phyloP scores from a whole-genome alignment of 2,113 vertebrate genomes.

The Camelus dromedarius region DNA sequence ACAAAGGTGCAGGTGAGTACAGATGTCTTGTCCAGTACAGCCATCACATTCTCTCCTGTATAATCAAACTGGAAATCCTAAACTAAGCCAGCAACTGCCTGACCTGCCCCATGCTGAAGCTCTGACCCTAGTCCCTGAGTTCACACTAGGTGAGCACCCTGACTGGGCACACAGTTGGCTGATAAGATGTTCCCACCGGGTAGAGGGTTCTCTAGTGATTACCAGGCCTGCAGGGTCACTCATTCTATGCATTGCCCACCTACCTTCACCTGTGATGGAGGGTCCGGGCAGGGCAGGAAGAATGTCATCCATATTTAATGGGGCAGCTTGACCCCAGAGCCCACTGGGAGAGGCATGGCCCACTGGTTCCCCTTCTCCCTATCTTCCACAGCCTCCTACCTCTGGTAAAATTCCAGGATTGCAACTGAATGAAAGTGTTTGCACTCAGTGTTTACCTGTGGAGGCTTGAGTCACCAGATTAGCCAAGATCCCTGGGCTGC shows the following conservation, averaged over 20 bases:
- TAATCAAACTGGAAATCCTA: background rate
- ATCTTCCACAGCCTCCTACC: background rate
- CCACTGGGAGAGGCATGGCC: background rate
- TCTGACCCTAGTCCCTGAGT: too few species aligned
- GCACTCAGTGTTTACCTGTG: background rate
- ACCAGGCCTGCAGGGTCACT: background rate
- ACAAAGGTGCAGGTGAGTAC: background rate
- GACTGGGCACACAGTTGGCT: too few species aligned
- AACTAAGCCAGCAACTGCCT: background rate
- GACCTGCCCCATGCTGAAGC: background rate
- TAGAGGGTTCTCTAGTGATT: background rate
- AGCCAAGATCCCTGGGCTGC: conserved; percentile 49
- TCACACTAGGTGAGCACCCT: background rate
- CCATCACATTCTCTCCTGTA: background rate
- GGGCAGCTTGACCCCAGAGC: background rate
- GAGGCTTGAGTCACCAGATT: background rate
- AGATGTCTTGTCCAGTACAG: too few species aligned
- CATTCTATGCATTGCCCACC: background rate
- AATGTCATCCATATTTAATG: accelerated
- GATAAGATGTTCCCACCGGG: background rate
- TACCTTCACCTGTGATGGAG: conserved; percentile 21
- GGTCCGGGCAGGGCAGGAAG: background rate
- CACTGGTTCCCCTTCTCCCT: background rate
- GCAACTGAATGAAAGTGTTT: background rate
- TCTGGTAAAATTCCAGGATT: background rate